phyloP scores from a whole-genome alignment of 2,113 vertebrate species.

The Butastur rufipennis region DNA sequence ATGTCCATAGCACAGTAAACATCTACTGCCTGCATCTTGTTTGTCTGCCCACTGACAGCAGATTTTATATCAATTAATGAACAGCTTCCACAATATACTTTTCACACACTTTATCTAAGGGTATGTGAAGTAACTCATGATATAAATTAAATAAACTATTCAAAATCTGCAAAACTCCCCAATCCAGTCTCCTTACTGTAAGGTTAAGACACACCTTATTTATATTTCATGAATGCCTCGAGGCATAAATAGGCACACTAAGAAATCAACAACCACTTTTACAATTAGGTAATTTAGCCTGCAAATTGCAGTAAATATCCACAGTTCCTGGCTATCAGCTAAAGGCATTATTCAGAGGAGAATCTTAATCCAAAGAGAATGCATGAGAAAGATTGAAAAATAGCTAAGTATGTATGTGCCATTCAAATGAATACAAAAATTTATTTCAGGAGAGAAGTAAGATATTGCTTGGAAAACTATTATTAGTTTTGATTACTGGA shows the following conservation, averaged over 20 bases:
- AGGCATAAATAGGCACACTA: background rate
- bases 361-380: background rate
- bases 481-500: background rate
- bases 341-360: background rate
- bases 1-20: background rate
- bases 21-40: background rate
- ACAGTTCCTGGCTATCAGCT: background rate
- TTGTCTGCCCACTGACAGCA: background rate
- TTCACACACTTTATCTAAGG: background rate
- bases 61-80: background rate
- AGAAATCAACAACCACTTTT: background rate
- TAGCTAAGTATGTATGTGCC: background rate
- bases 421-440: background rate
- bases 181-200: background rate
- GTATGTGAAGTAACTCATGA: background rate
- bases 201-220: background rate
- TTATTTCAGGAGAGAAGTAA: background rate
- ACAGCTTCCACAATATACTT: background rate
- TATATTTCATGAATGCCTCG: conserved; percentile 8
- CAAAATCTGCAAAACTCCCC: background rate
- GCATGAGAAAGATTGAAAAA: background rate
- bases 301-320: background rate
- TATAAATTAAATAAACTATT: background rate
- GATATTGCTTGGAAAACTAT: background rate
- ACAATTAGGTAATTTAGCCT: conserved; percentile 5